Conservation (phyloP, 2,113 vertebrate species). For the Catagonus wagneri region DNA sequence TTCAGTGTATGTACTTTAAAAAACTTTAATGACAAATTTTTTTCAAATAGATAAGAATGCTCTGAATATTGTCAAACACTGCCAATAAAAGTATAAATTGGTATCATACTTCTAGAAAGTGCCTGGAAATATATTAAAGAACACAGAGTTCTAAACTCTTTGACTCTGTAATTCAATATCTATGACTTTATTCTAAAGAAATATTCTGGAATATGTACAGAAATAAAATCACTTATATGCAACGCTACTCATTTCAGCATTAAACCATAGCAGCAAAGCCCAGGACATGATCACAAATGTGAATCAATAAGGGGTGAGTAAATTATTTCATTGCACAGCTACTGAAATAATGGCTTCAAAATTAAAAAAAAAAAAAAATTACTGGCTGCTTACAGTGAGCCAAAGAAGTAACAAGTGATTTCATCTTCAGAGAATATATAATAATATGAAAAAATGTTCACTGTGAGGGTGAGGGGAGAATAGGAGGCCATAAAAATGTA, state of each 20-base stretch:
- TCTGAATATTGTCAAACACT: conserved; percentile 1
- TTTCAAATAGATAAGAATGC: conserved; percentile 34
- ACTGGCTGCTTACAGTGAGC: neutral
- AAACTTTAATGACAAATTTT: conserved; percentile 5
- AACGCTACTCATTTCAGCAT: neutral
- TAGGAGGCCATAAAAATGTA: neutral
- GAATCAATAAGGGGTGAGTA: neutral
- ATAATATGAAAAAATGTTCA: neutral
- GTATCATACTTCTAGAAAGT: neutral
- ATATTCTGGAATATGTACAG: neutral
- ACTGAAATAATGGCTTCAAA: conserved; percentile 36
- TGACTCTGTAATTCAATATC: neutral
- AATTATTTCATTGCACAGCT: neutral
- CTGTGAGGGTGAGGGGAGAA: neutral
- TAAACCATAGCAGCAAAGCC: neutral
- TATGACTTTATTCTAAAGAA: conserved; percentile 27
- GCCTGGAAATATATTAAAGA: neutral
- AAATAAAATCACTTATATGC: neutral
- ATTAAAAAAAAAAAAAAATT: neutral
- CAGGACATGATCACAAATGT: neutral
- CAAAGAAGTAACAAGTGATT: neutral
- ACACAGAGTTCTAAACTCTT: neutral
- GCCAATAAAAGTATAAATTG: neutral
- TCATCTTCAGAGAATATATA: neutral
- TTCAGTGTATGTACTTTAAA: neutral